These are phyloP conservation scores for Orientallactaga bullata DNA, from an alignment of 2,113 vertebrate genomes.

Conservation along the genomic window DNA sequence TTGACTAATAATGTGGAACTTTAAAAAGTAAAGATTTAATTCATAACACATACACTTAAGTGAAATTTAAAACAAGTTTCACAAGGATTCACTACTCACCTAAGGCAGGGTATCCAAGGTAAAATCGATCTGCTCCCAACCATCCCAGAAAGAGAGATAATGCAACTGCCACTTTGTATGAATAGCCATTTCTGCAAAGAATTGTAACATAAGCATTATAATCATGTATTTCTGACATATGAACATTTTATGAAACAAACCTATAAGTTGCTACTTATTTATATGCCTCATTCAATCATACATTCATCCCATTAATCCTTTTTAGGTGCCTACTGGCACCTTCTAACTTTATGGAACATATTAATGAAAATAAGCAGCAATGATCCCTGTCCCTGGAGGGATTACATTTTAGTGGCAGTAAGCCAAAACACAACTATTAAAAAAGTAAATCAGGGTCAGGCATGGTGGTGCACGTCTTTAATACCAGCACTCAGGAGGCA, in stretches of 20 bases:
- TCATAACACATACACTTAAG: not conserved
- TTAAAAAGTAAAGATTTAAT: not conserved
- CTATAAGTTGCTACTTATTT: not conserved
- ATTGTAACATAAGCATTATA: conserved; percentile 75
- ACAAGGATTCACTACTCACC: conserved; percentile 87
- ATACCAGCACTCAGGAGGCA: too few species aligned
- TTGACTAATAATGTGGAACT: not conserved
- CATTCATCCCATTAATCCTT: conserved; percentile 1
- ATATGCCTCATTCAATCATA: conserved; percentile 6
- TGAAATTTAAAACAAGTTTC: not conserved
- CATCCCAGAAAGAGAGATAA: conserved; percentile 98
- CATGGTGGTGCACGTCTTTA: too few species aligned
- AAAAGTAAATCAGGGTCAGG: too few species aligned
- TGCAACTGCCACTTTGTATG: conserved; percentile 97
- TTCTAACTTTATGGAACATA: not conserved
- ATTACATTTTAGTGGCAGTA: not conserved
- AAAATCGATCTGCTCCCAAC: conserved; percentile 98
- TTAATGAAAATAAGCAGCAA: conserved; percentile 17
- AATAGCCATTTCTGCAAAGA: conserved; percentile 94
- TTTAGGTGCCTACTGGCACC: not conserved
- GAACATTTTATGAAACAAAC: conserved; percentile 44
- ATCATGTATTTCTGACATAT: conserved; percentile 44
- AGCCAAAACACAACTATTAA: conserved; percentile 8
- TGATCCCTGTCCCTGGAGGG: not conserved
- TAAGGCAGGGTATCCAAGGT: conserved; percentile 97